Evolutionary conservation across 2,888 invertebrate genomes (phyloP).

Genomic region (Andrena trimmerana): DNA sequence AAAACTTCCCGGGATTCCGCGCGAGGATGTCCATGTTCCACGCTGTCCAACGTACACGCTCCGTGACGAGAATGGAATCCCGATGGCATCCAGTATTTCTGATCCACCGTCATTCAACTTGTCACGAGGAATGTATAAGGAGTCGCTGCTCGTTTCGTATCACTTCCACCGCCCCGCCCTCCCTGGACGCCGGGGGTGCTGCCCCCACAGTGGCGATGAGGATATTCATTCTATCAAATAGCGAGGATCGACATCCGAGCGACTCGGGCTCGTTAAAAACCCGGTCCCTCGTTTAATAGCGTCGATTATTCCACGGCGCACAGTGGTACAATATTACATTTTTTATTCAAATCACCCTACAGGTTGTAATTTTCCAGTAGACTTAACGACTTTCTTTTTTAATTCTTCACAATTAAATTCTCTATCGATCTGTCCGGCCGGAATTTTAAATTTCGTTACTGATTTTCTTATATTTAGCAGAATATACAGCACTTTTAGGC

Average conservation of each 20-base stretch:
- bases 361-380: no score
- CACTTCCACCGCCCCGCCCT: no score
- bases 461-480: no score
- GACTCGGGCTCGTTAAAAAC: background rate
- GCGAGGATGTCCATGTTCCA: slow-evolving; percentile 11
- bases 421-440: no score
- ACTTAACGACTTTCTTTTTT: no score
- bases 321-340: no score
- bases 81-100: background rate
- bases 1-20: background rate
- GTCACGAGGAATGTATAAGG: slow-evolving; percentile 23
- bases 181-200: no score
- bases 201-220: background rate
- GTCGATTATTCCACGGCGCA: slow-evolving; percentile 34
- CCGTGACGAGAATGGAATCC: slow-evolving; percentile 21
- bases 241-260: background rate
- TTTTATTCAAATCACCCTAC: no score
- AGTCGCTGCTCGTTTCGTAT: background rate
- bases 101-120: slow-evolving; percentile 20
- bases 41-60: slow-evolving; percentile 7
- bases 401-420: no score
- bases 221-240: background rate
- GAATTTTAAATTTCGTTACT: no score
- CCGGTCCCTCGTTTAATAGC: slow-evolving; percentile 17
- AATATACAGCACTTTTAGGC: no score